These are phyloP conservation scores for Amitus sp. DNA, from an alignment of 2,888 invertebrate genomes.

Conservation along the genomic window DNA sequence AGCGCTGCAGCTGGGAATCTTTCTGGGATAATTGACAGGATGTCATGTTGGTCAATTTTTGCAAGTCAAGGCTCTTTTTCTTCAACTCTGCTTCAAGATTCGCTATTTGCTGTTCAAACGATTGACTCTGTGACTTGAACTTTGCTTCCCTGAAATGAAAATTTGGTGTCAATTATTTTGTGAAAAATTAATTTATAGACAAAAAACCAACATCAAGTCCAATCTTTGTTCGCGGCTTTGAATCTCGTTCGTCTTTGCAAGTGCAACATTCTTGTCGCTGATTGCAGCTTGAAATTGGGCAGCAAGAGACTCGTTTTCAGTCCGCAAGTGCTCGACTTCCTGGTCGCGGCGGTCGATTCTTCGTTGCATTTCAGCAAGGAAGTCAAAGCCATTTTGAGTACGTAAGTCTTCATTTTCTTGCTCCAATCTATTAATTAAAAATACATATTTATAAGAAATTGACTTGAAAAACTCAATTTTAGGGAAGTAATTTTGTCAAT, in stretches of 20 bases:
- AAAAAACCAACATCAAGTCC: neutral
- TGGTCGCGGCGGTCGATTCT: neutral
- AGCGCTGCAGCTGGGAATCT: neutral
- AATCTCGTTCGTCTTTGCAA: neutral
- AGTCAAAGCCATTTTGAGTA: neutral
- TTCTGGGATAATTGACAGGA: neutral
- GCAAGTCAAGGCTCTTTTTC: neutral
- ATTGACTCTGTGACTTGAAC: neutral
- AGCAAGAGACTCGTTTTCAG: neutral
- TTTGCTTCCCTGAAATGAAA: neutral
- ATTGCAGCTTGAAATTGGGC: neutral
- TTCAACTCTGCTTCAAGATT: neutral
- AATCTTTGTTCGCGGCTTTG: neutral
- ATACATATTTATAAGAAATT: too few species aligned
- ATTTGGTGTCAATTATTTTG: neutral
- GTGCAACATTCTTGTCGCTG: neutral
- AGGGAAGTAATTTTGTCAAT: too few species aligned
- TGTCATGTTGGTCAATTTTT: neutral
- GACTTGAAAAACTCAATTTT: too few species aligned
- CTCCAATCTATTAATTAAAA: neutral
- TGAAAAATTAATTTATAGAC: neutral
- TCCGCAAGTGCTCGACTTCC: neutral
- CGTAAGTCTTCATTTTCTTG: neutral
- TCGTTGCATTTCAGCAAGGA: too few species aligned
- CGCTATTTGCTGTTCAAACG: neutral